Evolutionary conservation across 2,113 vertebrate species (phyloP), one percentile per base, ranked within the genome.

Genomic region (Mormyrus lacerda): DNA sequence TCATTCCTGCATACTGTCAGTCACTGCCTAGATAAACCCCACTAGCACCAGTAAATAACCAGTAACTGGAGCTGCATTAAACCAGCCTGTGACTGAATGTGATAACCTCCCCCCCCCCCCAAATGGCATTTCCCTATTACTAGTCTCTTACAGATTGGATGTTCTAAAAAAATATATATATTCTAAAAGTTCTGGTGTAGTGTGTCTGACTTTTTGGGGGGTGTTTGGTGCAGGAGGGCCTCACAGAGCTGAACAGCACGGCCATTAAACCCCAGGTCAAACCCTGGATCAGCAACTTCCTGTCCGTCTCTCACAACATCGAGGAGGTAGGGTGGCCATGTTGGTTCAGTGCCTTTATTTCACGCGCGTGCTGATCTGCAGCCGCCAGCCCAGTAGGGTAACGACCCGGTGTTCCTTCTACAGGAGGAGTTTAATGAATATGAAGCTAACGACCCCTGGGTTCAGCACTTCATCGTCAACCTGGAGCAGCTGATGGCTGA

Each of bases 381-480:
- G 82, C 8, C 0, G 17, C 76, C 7, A 1, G 35, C 76, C 27
- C 1, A 6, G 19, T 24, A 44, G 21, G 21, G 4, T 45, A 45
- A 84, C 21, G 1, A 3, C 79, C 39, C 39, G 15, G 55, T 3
- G 4, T 76, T 31, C 19, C 17, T 76, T 42, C 2, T 93, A 87
- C 93, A 99, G 98, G 98, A 99, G 88, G 98, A 99, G 92, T 99
- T 99, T 93, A 98, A 97, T 0, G 98, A 99, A 90, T 99, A 98
- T 0, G 98, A 99, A 91, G 98, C 98, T 11, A 99, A 99, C 0
- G 98, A 99, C 89, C 98, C 98, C 27, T 99, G 98, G 98, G 98
- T 99, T 85, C 98, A 99, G 94, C 98, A 99, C 94, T 97, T 99
- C 94, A 98, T 99, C 9, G 89, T 99, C 76, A 99, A 98, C 91